Evolutionary conservation across 1,140 invertebrate genomes (phyloP).

Genomic region (Ceratosolen fusciceps): DNA sequence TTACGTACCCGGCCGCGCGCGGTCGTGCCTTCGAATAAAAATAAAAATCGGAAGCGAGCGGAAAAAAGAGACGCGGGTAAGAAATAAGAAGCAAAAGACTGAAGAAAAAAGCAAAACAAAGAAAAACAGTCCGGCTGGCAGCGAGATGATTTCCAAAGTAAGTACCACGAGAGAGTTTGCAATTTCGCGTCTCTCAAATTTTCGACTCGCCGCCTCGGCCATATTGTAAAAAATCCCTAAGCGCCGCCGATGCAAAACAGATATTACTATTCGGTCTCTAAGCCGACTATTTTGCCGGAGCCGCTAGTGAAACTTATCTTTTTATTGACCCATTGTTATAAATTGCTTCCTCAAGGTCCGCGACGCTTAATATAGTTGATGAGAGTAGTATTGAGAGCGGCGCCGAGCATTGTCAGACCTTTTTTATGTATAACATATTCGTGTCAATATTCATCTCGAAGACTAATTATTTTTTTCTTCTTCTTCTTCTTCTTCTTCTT

Average conservation of each 20-base stretch:
- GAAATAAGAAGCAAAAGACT: too few species aligned
- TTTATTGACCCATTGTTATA: background rate
- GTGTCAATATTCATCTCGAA: too few species aligned
- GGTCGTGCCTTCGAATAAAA: slow-evolving; percentile 23
- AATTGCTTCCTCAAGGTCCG: slow-evolving; percentile 4
- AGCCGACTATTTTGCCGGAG: background rate
- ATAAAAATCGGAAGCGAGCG: too few species aligned
- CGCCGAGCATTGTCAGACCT: background rate
- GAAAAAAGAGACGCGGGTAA: too few species aligned
- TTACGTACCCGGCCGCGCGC: background rate
- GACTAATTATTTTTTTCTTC: too few species aligned
- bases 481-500: too few species aligned
- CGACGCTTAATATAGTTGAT: background rate
- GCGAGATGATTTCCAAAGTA: slow-evolving; percentile 39
- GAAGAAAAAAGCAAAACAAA: background rate
- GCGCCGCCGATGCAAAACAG: background rate
- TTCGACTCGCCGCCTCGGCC: background rate
- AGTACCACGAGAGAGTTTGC: background rate
- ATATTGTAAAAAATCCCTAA: slow-evolving; percentile 24
- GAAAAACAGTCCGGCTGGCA: background rate
- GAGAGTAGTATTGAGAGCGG: background rate
- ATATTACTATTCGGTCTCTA: background rate
- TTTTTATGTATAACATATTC: too few species aligned
- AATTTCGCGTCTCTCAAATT: slow-evolving; percentile 12
- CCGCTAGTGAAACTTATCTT: slow-evolving; percentile 14